Conservation (phyloP, 2,797 vertebrate species). For the Diceros bicornis region DNA sequence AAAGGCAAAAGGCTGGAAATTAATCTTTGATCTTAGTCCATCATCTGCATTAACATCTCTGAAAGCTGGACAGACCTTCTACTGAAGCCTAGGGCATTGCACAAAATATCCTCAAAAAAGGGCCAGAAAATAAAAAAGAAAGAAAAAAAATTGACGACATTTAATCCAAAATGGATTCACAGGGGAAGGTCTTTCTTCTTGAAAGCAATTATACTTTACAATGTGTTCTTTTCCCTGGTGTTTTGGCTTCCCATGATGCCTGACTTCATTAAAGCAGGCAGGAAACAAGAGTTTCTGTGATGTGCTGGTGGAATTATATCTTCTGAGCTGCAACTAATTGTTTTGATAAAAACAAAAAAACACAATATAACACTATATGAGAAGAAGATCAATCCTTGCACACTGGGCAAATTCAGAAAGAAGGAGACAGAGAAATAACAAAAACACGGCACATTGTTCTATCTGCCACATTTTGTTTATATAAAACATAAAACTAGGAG, state of each 20-base stretch:
- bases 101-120: not conserved
- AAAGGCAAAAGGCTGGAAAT: constrained; percentile 58
- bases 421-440: constrained; percentile 63
- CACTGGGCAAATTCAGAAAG: constrained; percentile 31
- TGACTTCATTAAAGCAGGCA: constrained; percentile 80
- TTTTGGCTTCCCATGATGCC: constrained; percentile 77
- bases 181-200: constrained; percentile 75
- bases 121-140: not conserved
- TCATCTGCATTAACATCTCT: not conserved
- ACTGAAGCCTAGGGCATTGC: not conserved
- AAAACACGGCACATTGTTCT: constrained; percentile 32
- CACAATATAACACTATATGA: constrained; percentile 59
- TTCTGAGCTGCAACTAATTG: constrained; percentile 80
- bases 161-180: constrained; percentile 82
- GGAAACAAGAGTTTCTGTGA: constrained; percentile 77
- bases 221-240: constrained; percentile 79
- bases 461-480: constrained; percentile 39
- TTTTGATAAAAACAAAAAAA: constrained; percentile 74
- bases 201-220: constrained; percentile 85
- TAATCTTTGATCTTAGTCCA: not conserved
- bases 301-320: constrained; percentile 72
- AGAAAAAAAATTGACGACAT: not conserved
- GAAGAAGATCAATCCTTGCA: constrained; percentile 70
- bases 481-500: constrained; percentile 13
- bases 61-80: not conserved